Percentiles rank a stretch among this genome's conserved stretches.
These are phyloP conservation scores for Vidua chalybeata DNA, from an alignment of 2,113 vertebrate genomes.

Conservation along the genomic window DNA sequence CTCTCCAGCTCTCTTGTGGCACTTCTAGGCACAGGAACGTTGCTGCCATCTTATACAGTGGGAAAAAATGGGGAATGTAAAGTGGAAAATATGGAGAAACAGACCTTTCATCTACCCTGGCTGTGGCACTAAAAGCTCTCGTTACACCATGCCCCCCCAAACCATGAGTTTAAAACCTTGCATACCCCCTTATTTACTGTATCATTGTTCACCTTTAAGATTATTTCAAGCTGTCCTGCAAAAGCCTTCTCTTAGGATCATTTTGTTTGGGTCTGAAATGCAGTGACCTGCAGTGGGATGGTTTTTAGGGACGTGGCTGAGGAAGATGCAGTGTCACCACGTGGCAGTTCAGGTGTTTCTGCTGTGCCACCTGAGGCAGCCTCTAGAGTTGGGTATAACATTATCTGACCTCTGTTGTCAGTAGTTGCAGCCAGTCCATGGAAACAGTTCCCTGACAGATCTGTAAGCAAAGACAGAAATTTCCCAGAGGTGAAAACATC, in stretches of 20 bases:
- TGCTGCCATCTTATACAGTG: background rate
- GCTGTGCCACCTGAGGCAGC: background rate
- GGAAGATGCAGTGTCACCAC: background rate
- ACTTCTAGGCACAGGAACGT: background rate
- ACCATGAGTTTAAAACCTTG: background rate
- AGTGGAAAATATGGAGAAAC: background rate
- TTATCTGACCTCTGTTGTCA: background rate
- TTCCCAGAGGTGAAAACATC: background rate
- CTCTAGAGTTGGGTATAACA: background rate
- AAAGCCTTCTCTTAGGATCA: background rate
- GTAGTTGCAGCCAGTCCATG: background rate
- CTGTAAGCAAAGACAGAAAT: background rate
- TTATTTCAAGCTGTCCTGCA: background rate
- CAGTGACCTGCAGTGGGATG: background rate
- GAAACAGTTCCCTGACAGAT: background rate
- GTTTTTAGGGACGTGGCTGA: background rate
- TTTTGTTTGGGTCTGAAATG: background rate
- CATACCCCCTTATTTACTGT: background rate
- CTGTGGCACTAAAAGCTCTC: background rate
- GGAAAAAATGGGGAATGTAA: background rate
- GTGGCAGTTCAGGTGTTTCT: background rate
- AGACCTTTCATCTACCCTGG: background rate
- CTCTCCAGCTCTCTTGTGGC: background rate
- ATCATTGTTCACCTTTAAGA: background rate
- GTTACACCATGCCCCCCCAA: fast-evolving